Evolutionary conservation across 2,113 vertebrate species (phyloP), one percentile per base, ranked within the genome.

Genomic region (Ctenomys sociabilis): DNA sequence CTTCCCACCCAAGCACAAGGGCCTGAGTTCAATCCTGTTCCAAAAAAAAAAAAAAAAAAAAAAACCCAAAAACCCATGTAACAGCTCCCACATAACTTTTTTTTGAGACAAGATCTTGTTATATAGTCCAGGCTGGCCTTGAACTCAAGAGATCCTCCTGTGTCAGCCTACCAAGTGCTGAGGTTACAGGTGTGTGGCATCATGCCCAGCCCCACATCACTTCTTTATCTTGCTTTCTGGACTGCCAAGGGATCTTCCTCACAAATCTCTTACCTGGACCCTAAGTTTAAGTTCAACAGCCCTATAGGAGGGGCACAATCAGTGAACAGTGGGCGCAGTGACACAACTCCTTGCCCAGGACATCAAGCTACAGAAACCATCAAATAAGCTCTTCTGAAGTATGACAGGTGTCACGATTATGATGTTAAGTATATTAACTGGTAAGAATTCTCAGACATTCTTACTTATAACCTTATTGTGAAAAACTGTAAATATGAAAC

Each of bases 201-300:
- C 68, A n/a, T 1, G 17, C 35, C 35, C 17, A 30, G 66, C 66
- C 37, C 73, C 26, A 96, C 49, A n/a, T 57, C 85, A 82, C 37
- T 90, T 90, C n/a, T 70, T 77, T 52, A 82, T 37, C 72, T 80
- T 93, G 80, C 92, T 87, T 96, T 96, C 83, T 95, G 14, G 49
- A 85, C 85, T 90, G 63, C 52, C 85, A 40, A 57, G 35, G 40
- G 70, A 85, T 91, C 37, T 2, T 84, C 43, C 91, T 66, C 7
- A 63, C 14, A 21, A 19, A 37, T 90, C 4, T 90, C 45, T 82
- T 88, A 73, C 49, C 35, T 91, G 57, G 32, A 94, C 24, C 43
- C 77, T 17, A 40, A 85, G 93, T 49, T 52, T 64, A 91, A 89
- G 28, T 90, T 90, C 7, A n/a, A 87, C 5, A 30, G 19, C 49